phyloP scores from a whole-genome alignment of 2,888 invertebrate genomes.

The Magallana nippona region DNA sequence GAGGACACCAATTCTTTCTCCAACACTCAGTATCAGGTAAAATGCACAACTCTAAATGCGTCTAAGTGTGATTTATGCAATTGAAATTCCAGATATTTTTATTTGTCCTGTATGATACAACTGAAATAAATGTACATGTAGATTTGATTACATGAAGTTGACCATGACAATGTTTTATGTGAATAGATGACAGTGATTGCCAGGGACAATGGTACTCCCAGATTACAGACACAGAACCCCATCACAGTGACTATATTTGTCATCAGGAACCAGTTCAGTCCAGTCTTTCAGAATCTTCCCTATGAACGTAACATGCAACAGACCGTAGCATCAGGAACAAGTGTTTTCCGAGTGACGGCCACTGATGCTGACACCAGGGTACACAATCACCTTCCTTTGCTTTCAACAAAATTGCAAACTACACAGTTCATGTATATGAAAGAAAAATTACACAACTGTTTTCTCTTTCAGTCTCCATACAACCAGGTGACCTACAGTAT shows the following conservation, averaged over 20 bases:
- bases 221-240: constrained; percentile 50
- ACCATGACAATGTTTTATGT: not conserved
- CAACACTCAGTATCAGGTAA: constrained; percentile 51
- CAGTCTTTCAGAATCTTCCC: constrained; percentile 65
- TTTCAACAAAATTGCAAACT: not conserved
- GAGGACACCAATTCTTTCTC: constrained; percentile 53
- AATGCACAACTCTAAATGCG: no score
- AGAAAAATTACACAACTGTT: not conserved
- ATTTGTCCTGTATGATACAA: not conserved
- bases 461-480: constrained; percentile 66
- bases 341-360: constrained; percentile 62
- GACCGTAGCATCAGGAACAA: constrained; percentile 53
- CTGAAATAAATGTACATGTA: not conserved
- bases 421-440: no score
- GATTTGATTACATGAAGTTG: not conserved
- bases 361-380: constrained; percentile 64
- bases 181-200: constrained; percentile 67
- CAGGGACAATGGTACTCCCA: constrained; percentile 66
- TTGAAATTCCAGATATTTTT: not conserved
- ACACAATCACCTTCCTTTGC: not conserved
- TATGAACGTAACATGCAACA: constrained; percentile 59
- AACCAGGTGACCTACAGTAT: constrained; percentile 68
- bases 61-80: no score
- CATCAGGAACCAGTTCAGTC: constrained; percentile 67
- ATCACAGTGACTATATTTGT: constrained; percentile 69